Conservation (phyloP, 2,113 vertebrate species). For the Lophius piscatorius region DNA sequence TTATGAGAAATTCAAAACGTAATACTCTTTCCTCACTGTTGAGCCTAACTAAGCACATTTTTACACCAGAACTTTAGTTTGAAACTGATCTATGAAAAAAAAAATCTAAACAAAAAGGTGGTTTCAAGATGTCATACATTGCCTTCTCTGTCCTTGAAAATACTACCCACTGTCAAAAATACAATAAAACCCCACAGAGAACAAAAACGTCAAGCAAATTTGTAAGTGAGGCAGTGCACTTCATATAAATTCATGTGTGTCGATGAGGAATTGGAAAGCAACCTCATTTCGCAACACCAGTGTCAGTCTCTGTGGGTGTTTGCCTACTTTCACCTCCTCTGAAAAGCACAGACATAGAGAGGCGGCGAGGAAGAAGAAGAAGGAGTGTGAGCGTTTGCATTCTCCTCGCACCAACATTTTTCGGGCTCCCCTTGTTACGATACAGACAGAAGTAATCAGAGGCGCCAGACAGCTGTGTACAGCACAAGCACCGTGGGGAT, state of each 20-base stretch:
- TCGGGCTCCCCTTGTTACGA: conserved; percentile 8
- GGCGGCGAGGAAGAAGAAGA: conserved; percentile 17
- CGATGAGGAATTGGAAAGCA: conserved; percentile 49
- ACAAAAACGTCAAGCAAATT: conserved; percentile 14
- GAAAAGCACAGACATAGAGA: conserved; percentile 56
- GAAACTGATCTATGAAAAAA: conserved; percentile 22
- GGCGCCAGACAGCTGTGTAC: conserved; percentile 15
- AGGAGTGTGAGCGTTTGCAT: conserved; percentile 32
- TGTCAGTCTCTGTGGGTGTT: conserved; percentile 64
- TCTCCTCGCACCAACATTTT: conserved; percentile 25
- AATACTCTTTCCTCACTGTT: conserved; percentile 18
- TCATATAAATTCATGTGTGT: conserved; percentile 35
- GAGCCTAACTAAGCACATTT: conserved; percentile 46
- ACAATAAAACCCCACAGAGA: background rate
- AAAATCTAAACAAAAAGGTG: background rate
- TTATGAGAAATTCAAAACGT: background rate
- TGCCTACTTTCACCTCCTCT: conserved; percentile 75
- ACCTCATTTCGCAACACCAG: conserved; percentile 52
- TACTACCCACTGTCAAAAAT: background rate
- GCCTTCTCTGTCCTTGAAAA: background rate
- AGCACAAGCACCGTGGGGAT: background rate
- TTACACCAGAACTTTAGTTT: conserved; percentile 10
- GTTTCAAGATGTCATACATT: background rate
- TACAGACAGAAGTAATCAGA: conserved; percentile 2
- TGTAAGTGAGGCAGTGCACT: conserved; percentile 5